These are phyloP conservation scores for Alloscopus bannaensis DNA, from an alignment of 2,888 invertebrate genomes.

Conservation along the genomic window DNA sequence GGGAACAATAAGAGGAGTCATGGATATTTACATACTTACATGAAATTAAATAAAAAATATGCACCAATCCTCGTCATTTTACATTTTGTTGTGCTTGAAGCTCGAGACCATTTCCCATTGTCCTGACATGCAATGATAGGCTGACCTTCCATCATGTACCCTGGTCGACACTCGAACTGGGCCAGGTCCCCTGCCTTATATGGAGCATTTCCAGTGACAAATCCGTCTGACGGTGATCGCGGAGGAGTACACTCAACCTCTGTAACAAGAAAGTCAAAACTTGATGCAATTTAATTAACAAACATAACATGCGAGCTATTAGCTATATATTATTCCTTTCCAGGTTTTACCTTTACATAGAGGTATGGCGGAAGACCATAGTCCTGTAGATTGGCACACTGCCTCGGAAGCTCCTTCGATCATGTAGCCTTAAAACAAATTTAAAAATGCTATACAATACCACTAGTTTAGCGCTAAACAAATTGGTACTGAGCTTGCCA, in stretches of 20 bases:
- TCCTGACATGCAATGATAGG: constrained; percentile 93
- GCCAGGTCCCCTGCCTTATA: constrained; percentile 90
- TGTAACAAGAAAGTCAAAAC: constrained; percentile 74
- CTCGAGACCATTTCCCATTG: constrained; percentile 87
- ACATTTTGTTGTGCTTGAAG: constrained; percentile 86
- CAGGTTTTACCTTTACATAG: constrained; percentile 81
- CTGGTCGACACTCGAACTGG: constrained; percentile 90
- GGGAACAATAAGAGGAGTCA: background rate
- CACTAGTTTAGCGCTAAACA: no score
- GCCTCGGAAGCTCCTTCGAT: constrained; percentile 80
- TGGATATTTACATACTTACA: background rate
- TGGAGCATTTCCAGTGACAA: constrained; percentile 83
- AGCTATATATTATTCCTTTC: no score
- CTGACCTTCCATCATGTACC: constrained; percentile 91
- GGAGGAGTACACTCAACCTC: constrained; percentile 89
- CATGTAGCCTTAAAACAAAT: constrained; percentile 87
- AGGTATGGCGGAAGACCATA: constrained; percentile 87
- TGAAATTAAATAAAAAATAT: background rate
- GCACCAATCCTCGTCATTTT: background rate
- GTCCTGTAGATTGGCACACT: constrained; percentile 77
- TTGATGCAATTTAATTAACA: background rate
- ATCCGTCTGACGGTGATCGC: constrained; percentile 85
- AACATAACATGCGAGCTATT: background rate
- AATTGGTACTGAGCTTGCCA: no score
- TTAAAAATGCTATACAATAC: no score